Conservation (phyloP, 1,140 invertebrate species). For the Neuroterus valhalla region DNA sequence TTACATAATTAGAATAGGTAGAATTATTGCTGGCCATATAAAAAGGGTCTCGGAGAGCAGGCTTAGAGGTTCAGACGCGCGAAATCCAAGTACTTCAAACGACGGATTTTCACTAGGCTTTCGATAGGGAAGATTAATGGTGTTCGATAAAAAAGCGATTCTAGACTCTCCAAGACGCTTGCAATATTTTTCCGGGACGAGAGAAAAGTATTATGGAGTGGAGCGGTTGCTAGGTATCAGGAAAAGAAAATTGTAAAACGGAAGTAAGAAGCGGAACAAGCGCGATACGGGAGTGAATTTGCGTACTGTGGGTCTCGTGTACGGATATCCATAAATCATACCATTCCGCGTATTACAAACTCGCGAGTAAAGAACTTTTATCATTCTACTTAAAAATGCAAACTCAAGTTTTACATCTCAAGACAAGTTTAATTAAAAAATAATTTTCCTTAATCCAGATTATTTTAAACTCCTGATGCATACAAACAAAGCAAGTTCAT, state of each 20-base stretch:
- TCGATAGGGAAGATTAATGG: slow-evolving; percentile 28
- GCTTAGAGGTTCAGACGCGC: neutral
- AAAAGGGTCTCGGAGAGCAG: neutral
- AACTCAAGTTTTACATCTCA: too few relatives aligned
- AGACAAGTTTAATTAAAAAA: too few relatives aligned
- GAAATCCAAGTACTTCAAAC: slow-evolving; percentile 10
- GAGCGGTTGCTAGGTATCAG: slow-evolving; percentile 17
- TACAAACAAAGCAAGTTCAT: too few relatives aligned
- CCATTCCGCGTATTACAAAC: too few relatives aligned
- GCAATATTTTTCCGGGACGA: slow-evolving; percentile 6
- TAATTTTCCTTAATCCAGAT: too few relatives aligned
- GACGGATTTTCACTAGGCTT: slow-evolving; percentile 29
- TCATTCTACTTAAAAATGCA: too few relatives aligned
- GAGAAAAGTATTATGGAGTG: slow-evolving; percentile 20
- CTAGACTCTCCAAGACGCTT: neutral
- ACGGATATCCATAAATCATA: slow-evolving; percentile 22
- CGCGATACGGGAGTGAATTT: slow-evolving; percentile 19
- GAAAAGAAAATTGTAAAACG: slow-evolving; percentile 29
- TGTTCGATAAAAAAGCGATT: slow-evolving; percentile 13
- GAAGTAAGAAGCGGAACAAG: slow-evolving; percentile 29
- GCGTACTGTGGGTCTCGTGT: neutral
- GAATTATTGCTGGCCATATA: slow-evolving; percentile 4
- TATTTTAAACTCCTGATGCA: too few relatives aligned
- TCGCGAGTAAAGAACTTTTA: too few relatives aligned
- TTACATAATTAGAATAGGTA: neutral